phyloP scores from a whole-genome alignment of 2,888 invertebrate species.

The Mesochorus sp. region DNA sequence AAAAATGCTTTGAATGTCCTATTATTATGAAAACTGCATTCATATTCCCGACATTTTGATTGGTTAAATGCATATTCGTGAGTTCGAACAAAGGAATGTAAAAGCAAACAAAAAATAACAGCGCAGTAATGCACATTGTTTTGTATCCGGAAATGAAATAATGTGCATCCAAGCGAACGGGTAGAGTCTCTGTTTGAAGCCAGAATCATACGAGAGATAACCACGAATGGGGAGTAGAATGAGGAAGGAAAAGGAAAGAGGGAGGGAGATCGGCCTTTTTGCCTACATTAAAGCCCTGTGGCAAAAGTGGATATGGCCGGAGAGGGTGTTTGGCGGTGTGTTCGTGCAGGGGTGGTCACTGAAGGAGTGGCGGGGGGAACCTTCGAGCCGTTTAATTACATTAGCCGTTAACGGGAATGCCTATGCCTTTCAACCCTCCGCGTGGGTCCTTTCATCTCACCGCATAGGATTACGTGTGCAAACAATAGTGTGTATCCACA shows the following conservation, averaged over 20 bases:
- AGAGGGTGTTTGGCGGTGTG: slow-evolving; percentile 60
- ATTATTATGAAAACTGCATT: background rate
- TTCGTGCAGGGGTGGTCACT: slow-evolving; percentile 45
- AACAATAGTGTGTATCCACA: slow-evolving; percentile 57
- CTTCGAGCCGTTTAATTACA: slow-evolving; percentile 75
- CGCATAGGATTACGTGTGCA: slow-evolving; percentile 64
- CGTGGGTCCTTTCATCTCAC: slow-evolving; percentile 68
- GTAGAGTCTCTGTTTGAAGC: slow-evolving; percentile 2
- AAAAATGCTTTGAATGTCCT: too few species aligned
- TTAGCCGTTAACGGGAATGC: slow-evolving; percentile 70
- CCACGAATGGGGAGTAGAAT: background rate
- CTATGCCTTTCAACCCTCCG: slow-evolving; percentile 64
- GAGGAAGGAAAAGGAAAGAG: slow-evolving; percentile 5
- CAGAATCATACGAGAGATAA: slow-evolving; percentile 50
- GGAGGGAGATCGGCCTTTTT: slow-evolving; percentile 58
- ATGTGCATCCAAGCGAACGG: slow-evolving; percentile 48
- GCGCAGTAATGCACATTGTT: slow-evolving; percentile 37
- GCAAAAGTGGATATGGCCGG: slow-evolving; percentile 59
- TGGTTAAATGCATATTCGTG: slow-evolving; percentile 18
- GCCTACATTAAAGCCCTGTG: slow-evolving; percentile 64
- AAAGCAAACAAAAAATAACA: slow-evolving; percentile 8
- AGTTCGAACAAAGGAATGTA: background rate
- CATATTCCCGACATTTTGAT: background rate
- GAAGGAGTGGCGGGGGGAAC: slow-evolving; percentile 47
- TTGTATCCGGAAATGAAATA: slow-evolving; percentile 50